Base-by-base conservation (phyloP, 2,888 invertebrate species). In the Sminthurinus aureus region DNA sequence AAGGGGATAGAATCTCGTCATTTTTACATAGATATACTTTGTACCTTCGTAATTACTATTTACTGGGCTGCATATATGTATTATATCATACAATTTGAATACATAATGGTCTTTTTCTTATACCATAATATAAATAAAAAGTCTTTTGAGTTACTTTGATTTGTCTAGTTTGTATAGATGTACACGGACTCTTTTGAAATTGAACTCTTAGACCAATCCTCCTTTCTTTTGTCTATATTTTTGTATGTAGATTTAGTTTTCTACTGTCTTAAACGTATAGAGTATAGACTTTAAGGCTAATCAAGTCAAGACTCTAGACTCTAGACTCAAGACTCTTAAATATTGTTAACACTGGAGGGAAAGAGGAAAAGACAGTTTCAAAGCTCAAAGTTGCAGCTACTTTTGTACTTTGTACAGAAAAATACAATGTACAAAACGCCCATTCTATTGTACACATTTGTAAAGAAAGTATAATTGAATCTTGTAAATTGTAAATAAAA, bases 381-480 rank as follows among this genome's bases (percentile, higher is more conserved):
- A n/a, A n/a, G n/a, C n/a, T n/a, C n/a, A n/a, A n/a, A n/a, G n/a
- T n/a, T n/a, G n/a, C n/a, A n/a, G n/a, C n/a, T n/a, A n/a, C n/a
- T n/a, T n/a, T n/a, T n/a, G n/a, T n/a, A n/a, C n/a, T n/a, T n/a
- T n/a, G n/a, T n/a, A 38, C 6, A 38, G 6, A 38, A 38, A 38
- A 38, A 6, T 38, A 38, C 38, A 38, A 38, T 38, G 38, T 38
- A 38, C 38, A 38, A 38, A 38, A 69, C n/a, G 69, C 22, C 69
- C 69, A 69, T 69, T 69, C 20, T 20, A 69, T 69, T 69, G 69
- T 69, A 11, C 11, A 69, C 2, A n/a, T 22, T 69, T n/a, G n/a
- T 69, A 69, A 11, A 69, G n/a, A 69, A 69, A 4, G 20, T n/a
- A 69, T n/a, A 69, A 22, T 69, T 69, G 69, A 69, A 69, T 69